phyloP scores from a whole-genome alignment of 2,888 invertebrate species.

The Cephus sareptanus region DNA sequence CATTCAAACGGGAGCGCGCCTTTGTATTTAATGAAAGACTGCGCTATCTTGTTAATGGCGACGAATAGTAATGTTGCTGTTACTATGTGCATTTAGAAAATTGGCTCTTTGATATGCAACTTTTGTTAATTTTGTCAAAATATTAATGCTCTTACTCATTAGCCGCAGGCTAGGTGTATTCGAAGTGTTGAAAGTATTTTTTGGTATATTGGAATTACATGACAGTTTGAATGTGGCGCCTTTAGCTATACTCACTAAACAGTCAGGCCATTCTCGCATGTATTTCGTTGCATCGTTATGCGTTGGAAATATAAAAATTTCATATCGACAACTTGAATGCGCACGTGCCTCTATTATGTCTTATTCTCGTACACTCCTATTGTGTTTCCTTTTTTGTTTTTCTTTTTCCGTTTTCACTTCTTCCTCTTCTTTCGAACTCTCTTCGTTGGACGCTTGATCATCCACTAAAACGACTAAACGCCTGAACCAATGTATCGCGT shows the following conservation, averaged over 20 bases:
- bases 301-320: background rate
- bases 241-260: background rate
- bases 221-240: background rate
- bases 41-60: background rate
- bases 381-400: background rate
- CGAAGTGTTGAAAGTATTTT: background rate
- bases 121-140: too few relatives aligned
- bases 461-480: constrained; percentile 5
- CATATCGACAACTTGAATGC: background rate
- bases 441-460: constrained; percentile 2
- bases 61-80: background rate
- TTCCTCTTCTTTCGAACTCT: background rate
- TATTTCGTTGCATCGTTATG: background rate
- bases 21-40: background rate
- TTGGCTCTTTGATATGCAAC: too few relatives aligned
- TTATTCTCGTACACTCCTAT: background rate
- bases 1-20: background rate
- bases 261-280: too few relatives aligned
- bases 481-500: background rate
- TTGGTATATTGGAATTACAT: background rate
- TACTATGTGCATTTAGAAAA: too few relatives aligned
- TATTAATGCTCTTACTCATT: background rate
- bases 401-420: background rate
- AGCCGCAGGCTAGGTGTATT: background rate
- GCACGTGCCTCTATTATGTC: background rate